These are phyloP conservation scores for Spilosoma lubricipeda DNA, from an alignment of 2,888 invertebrate species.

Conservation along the genomic window DNA sequence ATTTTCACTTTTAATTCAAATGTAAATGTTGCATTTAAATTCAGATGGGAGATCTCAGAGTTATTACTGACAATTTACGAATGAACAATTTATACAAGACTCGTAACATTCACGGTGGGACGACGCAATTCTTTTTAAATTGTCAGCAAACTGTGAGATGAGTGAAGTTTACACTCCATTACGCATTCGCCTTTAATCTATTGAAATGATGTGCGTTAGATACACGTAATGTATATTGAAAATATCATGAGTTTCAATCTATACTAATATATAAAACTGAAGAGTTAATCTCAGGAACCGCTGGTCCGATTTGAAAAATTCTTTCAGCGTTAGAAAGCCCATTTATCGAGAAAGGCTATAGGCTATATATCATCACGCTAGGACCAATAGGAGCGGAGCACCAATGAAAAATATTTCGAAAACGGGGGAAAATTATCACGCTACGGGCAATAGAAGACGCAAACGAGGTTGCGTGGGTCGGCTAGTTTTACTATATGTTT, in stretches of 20 bases:
- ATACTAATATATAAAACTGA: no score
- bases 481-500: neutral
- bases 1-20: constrained; percentile 67
- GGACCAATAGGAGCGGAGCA: no score
- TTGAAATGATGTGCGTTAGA: neutral
- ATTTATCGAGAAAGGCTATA: no score
- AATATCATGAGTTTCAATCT: neutral
- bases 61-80: constrained; percentile 45
- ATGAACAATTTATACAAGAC: constrained; percentile 16
- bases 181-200: constrained; percentile 10
- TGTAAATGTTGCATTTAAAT: constrained; percentile 71
- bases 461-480: no score
- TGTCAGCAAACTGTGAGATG: constrained; percentile 7
- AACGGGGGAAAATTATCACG: no score
- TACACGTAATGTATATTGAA: neutral
- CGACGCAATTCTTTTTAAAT: constrained; percentile 17
- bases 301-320: no score
- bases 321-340: no score
- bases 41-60: constrained; percentile 58
- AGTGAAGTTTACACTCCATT: constrained; percentile 14
- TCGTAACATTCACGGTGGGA: constrained; percentile 2
- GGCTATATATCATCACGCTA: no score
- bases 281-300: no score
- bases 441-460: no score
- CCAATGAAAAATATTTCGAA: no score